Percentiles rank a stretch among this genome's conserved stretches.
These are phyloP conservation scores for Esox masquinongy DNA, from an alignment of 2,797 vertebrate species.

Conservation along the genomic window DNA sequence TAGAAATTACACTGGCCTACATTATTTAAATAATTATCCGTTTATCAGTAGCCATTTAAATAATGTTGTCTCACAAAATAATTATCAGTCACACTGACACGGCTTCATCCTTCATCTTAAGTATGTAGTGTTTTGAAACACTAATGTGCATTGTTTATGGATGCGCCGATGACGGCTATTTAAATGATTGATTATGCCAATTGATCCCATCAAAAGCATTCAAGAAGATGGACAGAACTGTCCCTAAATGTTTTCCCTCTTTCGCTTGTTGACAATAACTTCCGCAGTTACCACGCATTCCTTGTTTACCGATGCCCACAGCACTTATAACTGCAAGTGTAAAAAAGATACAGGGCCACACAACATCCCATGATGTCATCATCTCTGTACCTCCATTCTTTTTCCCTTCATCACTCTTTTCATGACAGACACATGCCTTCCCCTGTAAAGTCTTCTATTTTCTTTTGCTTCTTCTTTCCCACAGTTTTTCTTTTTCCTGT, in stretches of 20 bases:
- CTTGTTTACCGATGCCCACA: neutral
- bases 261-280: neutral
- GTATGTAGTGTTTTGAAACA: neutral
- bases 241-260: neutral
- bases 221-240: neutral
- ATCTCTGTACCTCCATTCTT: conserved; percentile 46
- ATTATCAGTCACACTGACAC: too few relatives aligned
- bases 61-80: neutral
- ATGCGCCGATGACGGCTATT: neutral
- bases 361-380: conserved; percentile 50
- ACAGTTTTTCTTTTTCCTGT: conserved; percentile 14
- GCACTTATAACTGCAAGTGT: neutral
- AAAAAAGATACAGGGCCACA: neutral
- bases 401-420: neutral
- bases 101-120: neutral
- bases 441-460: conserved; percentile 13
- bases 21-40: neutral
- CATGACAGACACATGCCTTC: neutral
- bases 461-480: conserved; percentile 5
- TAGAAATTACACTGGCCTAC: neutral
- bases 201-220: neutral
- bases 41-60: neutral
- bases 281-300: neutral
- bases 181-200: neutral
- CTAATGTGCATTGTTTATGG: neutral